A percentile compares a stretch with the other conserved stretches of the same genome.
Evolutionary conservation across 1,140 invertebrate genomes (phyloP).

Genomic region (Sinonovacula constricta): DNA sequence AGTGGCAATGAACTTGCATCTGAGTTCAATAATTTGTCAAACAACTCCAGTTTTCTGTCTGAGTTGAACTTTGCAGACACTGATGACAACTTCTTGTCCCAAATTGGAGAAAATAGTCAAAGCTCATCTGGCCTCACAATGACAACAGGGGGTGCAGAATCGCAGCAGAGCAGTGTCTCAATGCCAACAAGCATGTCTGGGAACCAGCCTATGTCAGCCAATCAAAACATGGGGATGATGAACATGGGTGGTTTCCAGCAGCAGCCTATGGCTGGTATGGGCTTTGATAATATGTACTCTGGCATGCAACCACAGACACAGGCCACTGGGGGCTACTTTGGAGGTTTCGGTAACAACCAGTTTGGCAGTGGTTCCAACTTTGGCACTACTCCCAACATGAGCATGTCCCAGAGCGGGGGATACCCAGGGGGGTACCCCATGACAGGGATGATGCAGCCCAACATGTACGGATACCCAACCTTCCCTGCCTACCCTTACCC

Average conservation of each 20-base stretch:
- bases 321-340: conserved; percentile 28
- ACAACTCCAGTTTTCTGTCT: conserved; percentile 49
- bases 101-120: conserved; percentile 30
- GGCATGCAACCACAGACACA: conserved; percentile 19
- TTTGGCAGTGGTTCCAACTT: conserved; percentile 25
- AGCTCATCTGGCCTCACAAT: no score
- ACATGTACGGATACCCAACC: conserved; percentile 37
- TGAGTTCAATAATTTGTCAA: conserved; percentile 7
- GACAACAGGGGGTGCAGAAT: no score
- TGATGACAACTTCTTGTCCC: conserved; percentile 45
- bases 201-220: no score
- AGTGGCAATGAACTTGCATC: neutral
- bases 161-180: no score
- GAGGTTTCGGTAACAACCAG: conserved; percentile 38
- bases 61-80: conserved; percentile 33
- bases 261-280: conserved; percentile 9
- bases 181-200: no score
- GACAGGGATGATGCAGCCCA: conserved; percentile 48
- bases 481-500: conserved; percentile 42
- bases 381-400: conserved; percentile 31
- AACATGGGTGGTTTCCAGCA: neutral
- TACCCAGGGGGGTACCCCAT: conserved; percentile 44
- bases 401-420: conserved; percentile 34
- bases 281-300: conserved; percentile 40
- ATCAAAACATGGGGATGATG: neutral